A percentile compares a stretch with the other conserved stretches of the same genome.
Conservation (phyloP, 2,113 vertebrate species). For the Platanista minor region DNA sequence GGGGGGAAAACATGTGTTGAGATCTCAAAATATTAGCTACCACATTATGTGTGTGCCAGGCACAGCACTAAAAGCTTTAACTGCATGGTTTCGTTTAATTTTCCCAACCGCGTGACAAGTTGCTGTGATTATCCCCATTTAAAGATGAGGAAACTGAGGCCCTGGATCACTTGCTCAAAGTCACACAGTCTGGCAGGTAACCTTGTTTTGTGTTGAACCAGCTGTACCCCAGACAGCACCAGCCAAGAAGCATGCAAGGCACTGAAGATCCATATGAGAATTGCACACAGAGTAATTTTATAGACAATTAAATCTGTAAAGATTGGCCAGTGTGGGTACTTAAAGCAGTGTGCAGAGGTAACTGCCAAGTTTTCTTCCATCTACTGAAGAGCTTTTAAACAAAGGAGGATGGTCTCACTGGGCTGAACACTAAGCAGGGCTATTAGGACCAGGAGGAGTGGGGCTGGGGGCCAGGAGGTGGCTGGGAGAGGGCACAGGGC, state of each 20-base stretch:
- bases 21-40: not conserved
- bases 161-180: not conserved
- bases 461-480: not conserved
- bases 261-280: not conserved
- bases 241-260: not conserved
- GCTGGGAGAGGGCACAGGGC: not conserved
- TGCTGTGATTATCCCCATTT: not conserved
- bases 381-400: not conserved
- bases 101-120: not conserved
- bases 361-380: constrained; percentile 32
- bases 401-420: not conserved
- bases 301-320: constrained; percentile 66
- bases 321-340: constrained; percentile 56
- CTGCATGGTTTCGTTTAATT: not conserved
- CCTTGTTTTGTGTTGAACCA: not conserved
- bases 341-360: constrained; percentile 43
- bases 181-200: not conserved
- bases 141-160: not conserved
- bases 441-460: not conserved
- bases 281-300: constrained; percentile 62
- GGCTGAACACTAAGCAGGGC: not conserved
- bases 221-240: not conserved
- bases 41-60: not conserved
- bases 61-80: not conserved
- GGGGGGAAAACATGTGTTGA: not conserved